Base-by-base conservation (phyloP, 2,113 vertebrate genomes). In the Callionymus lyra region DNA sequence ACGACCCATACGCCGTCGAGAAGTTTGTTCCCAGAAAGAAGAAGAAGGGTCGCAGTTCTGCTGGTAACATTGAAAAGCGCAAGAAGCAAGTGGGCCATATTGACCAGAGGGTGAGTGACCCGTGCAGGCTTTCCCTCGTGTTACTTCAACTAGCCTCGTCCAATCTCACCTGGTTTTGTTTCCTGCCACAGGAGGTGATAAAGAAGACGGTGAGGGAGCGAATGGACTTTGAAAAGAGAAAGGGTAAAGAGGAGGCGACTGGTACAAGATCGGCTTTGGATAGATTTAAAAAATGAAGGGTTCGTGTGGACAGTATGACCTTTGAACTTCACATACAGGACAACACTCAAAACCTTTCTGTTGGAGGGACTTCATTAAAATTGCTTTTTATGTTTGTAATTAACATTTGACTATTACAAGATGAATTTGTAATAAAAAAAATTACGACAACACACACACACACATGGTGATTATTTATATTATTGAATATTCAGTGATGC, bases 31-130 rank as follows among this genome's bases (percentile, higher is more conserved):
- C 92, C 1, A 85, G 74, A 45, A 61, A 37, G 10, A 91, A 85
- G 70, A 81, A 76, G 44, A 91, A 90, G 43, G 91, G 92, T 16
- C 77, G 87, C 2, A 88, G 90, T 48, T 88, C 89, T 0, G 55
- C 86, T 1, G 87, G 84, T 0, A 74, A 68, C 37, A 16, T 89
- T 13, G 81, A 92, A 70, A 88, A 59, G 65, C 84, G 90, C 41
- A 92, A 88, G 70, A 88, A 57, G 51, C 84, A 90, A 59, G 89
- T 94, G 59, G 84, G 83, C 31, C 70, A 87, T 1, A 70, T 85
- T 56, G 85, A 89, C 39, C 82, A 88, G 62, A 84, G 90, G 79
- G 91, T 94, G 57, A 63, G 61, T 56, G 6, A 41, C 15, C 47
- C 38, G 9, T 10, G 36, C 8, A 10, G 9, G 42, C 2, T 16